Conservation (phyloP, 2,113 vertebrate genomes). For the Apodemus speciosus region DNA sequence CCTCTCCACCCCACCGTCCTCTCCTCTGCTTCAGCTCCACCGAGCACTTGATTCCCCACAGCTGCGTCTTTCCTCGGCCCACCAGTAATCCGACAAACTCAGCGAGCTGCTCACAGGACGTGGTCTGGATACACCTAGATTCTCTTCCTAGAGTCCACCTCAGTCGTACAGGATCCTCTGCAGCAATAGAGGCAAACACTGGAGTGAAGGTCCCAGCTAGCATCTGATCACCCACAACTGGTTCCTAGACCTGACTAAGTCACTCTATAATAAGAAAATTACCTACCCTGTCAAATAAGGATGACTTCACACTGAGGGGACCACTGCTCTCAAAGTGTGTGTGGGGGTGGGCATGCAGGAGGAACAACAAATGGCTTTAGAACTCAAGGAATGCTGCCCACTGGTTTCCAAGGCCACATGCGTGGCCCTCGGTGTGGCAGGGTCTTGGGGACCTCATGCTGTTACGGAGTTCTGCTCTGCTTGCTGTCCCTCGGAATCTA, state of each 20-base stretch:
- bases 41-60: neutral
- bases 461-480: too few species aligned
- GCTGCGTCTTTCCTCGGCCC: neutral
- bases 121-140: too few species aligned
- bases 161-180: neutral
- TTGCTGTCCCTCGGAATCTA: too few species aligned
- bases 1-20: neutral
- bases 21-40: neutral
- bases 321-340: neutral
- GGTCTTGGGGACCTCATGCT: too few species aligned
- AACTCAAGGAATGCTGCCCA: too few species aligned
- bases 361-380: too few species aligned
- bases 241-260: neutral
- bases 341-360: too few species aligned
- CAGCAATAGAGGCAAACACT: neutral
- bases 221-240: neutral
- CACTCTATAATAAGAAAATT: neutral
- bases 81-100: neutral
- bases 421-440: too few species aligned
- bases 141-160: neutral
- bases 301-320: neutral
- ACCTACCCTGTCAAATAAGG: neutral
- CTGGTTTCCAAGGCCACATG: too few species aligned
- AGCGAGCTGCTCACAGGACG: neutral
- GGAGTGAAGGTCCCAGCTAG: neutral